phyloP scores from a whole-genome alignment of 2,888 invertebrate genomes.

The Troides aeacus region DNA sequence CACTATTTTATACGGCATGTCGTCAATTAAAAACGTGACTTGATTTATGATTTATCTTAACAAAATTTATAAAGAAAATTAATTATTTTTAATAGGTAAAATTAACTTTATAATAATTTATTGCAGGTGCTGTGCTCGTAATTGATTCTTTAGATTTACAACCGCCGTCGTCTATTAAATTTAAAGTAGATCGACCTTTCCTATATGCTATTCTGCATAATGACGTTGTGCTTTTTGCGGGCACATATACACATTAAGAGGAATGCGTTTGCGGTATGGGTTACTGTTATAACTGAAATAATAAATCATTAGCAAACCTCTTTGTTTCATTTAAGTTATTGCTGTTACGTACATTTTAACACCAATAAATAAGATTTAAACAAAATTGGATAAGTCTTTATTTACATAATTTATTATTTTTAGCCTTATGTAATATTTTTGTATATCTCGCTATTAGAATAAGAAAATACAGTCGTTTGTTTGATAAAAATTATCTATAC shows the following conservation, averaged over 20 bases:
- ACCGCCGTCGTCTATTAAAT: constrained; percentile 36
- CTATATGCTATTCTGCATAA: constrained; percentile 43
- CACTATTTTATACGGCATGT: background rate
- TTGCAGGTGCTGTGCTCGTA: constrained; percentile 31
- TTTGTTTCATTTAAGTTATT: background rate
- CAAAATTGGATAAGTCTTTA: too few relatives aligned
- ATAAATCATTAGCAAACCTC: background rate
- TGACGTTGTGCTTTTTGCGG: constrained; percentile 46
- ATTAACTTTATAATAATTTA: background rate
- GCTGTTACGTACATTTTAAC: too few relatives aligned
- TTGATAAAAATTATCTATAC: too few relatives aligned
- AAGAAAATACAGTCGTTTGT: too few relatives aligned
- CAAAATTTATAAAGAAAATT: background rate
- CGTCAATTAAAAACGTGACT: background rate
- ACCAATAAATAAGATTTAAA: too few relatives aligned
- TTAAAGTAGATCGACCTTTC: constrained; percentile 48
- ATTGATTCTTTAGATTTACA: constrained; percentile 28
- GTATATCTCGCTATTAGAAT: too few relatives aligned
- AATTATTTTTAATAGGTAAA: background rate
- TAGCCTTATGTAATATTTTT: too few relatives aligned
- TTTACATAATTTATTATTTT: too few relatives aligned
- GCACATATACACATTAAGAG: constrained; percentile 38
- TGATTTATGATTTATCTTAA: background rate
- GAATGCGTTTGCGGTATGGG: background rate
- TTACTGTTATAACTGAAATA: background rate